Evolutionary conservation across 2,797 vertebrate genomes (phyloP).

Genomic region (Naso thynnoides): DNA sequence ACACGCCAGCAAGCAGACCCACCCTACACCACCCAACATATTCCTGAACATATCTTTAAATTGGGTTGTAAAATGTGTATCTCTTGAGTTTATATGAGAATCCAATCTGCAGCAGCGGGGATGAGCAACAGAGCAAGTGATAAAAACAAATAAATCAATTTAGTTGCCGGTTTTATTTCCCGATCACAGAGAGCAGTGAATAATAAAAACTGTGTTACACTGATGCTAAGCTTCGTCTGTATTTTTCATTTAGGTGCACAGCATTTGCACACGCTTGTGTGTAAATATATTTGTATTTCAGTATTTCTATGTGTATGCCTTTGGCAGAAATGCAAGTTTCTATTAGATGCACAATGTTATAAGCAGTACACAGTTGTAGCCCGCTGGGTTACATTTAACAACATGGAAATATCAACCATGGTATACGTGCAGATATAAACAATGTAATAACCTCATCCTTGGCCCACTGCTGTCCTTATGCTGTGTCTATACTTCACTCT

Average conservation of each 20-base stretch:
- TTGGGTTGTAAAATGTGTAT: slow-evolving; percentile 73
- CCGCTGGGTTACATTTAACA: slow-evolving; percentile 66
- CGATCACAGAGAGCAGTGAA: slow-evolving; percentile 70
- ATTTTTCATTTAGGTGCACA: slow-evolving; percentile 66
- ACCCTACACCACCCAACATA: slow-evolving; percentile 11
- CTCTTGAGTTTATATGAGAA: slow-evolving; percentile 66
- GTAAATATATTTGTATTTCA: slow-evolving; percentile 34
- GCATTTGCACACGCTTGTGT: slow-evolving; percentile 10
- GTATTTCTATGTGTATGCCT: slow-evolving; percentile 17
- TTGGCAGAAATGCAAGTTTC: slow-evolving; percentile 24
- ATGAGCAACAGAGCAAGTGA: slow-evolving; percentile 67
- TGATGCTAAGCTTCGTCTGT: slow-evolving; percentile 67
- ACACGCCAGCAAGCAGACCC: slow-evolving; percentile 33
- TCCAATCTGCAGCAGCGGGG: slow-evolving; percentile 64
- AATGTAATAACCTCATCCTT: slow-evolving; percentile 39
- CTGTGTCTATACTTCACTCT: slow-evolving; percentile 53
- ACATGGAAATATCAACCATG: slow-evolving; percentile 39
- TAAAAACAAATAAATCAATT: slow-evolving; percentile 82
- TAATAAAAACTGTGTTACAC: slow-evolving; percentile 76
- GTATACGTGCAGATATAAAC: slow-evolving; percentile 48
- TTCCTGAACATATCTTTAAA: slow-evolving; percentile 66
- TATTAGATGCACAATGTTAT: slow-evolving; percentile 65
- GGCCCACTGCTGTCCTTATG: slow-evolving; percentile 41
- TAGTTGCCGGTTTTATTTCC: slow-evolving; percentile 74
- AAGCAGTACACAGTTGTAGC: slow-evolving; percentile 59